Base-by-base conservation (phyloP, 2,113 vertebrate genomes). In the Jaculus jaculus region DNA sequence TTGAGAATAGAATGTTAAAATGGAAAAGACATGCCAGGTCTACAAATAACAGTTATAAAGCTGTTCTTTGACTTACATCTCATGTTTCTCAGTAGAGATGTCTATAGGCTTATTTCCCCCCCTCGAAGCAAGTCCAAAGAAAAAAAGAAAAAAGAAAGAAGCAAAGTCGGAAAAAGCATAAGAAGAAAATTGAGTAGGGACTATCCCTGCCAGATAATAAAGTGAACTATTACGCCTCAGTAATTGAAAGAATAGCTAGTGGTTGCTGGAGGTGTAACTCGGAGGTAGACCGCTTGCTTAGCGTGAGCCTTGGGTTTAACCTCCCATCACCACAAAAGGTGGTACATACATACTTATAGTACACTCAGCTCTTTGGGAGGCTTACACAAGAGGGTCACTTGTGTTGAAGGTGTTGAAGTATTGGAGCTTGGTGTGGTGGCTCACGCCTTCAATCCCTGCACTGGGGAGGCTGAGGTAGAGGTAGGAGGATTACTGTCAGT, bases 141-240 rank as follows among this genome's bases (percentile, higher is more conserved):
- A 42, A 34, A 87, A 69, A 47, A 47, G 42, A 34, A 72, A 20
- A 92, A 42, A 34, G 90, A 69, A 47, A 47, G 42, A 47, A 47
- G 42, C 42, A 69, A 84, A 92, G 60, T 16, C 32, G 65, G 77
- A 47, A 90, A 95, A 80, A 75, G n/a, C 78, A 90, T 26, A 20
- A 82, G 78, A 51, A 84, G 63, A 61, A 12, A 13, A 69, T 23
- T 11, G 21, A 58, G 58, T 37, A 5, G 13, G n/a, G 42, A 42
- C 34, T 78, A 37, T 20, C 13, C 30, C 37, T 68, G 28, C 20
- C 60, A 65, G 34, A 39, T 91, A 71, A 0, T 66, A 23, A 72
- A 65, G 66, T 2, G 1, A 39, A 32, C 66, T 75, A 0, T 51
- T 75, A 83, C 84, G 23, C 54, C n/a, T 58, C 9, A 23, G 28